Conservation (phyloP, 2,113 vertebrate genomes). For the Phyllopteryx taeniolatus region DNA sequence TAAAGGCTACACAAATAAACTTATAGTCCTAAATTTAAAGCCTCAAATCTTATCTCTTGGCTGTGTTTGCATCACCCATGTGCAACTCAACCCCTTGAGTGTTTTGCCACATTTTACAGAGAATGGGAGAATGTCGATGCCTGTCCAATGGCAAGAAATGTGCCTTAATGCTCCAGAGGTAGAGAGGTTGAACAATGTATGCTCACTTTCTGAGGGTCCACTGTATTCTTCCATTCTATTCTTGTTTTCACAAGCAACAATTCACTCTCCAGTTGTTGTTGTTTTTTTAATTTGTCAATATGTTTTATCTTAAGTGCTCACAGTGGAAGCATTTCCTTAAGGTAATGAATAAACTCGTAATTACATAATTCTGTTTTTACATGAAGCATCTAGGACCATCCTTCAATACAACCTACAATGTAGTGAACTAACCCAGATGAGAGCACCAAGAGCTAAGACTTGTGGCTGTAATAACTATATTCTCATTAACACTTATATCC, state of each 20-base stretch:
- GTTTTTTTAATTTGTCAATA: background rate
- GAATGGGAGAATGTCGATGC: background rate
- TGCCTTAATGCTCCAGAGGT: background rate
- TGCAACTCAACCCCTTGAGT: background rate
- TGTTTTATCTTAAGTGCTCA: background rate
- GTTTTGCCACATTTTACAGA: background rate
- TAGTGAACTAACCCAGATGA: slow-evolving; percentile 20
- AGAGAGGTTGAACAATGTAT: background rate
- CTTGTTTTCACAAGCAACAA: background rate
- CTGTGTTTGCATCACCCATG: background rate
- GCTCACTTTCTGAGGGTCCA: background rate
- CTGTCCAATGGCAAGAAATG: background rate
- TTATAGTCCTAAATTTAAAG: background rate
- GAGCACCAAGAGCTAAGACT: slow-evolving; percentile 36
- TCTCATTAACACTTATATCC: slow-evolving; percentile 76
- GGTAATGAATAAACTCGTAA: background rate
- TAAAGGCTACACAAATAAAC: background rate
- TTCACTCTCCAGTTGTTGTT: background rate
- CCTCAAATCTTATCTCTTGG: background rate
- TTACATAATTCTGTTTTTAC: background rate
- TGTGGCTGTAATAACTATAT: slow-evolving; percentile 68
- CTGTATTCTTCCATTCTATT: slow-evolving; percentile 3
- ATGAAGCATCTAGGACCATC: background rate
- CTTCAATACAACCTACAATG: slow-evolving; percentile 1
- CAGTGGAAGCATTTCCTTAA: background rate